Evolutionary conservation across 2,888 invertebrate species (phyloP), one percentile per base, ranked within the genome.

Genomic region (Latheticus oryzae): DNA sequence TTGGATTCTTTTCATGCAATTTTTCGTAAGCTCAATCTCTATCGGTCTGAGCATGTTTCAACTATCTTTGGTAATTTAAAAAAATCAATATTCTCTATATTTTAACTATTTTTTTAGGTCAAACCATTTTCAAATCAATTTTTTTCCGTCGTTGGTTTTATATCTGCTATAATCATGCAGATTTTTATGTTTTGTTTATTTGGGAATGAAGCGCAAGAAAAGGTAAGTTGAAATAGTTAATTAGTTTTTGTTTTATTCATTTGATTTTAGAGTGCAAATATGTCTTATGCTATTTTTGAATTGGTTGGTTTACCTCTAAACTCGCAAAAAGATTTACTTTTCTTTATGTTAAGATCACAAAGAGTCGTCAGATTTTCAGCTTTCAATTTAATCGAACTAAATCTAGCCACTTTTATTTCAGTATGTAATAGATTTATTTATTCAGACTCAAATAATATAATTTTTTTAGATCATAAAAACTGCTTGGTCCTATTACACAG

Each of bases 171-270:
- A 5, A 48, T 24, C 2, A 9, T 48, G 5, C 19, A 48, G 15
- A 19, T 48, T 24, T 48, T 48, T 17, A 48, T 48, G 48, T 48
- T 35, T 12, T 33, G 33, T 23, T 48, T 33, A 35, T 33, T 48
- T 23, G 48, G 48, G 12, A 48, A 48, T 8, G 48, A 48, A 24
- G 24, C 35, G 2, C 23, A 48, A 23, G 11, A 35, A 5, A 48
- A 48, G 17, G 48, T 48, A 24, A 32, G 13, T 9, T 12, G 2
- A 2, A 5, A n/a, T 8, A 1, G 1, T 17, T 19, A 1, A n/a
- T n/a, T n/a, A n/a, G n/a, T n/a, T n/a, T n/a, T n/a, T n/a, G n/a
- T n/a, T n/a, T n/a, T n/a, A n/a, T n/a, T n/a, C n/a, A n/a, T n/a
- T n/a, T n/a, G n/a, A n/a, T 11, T 28, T 9, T 28, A 45, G 32